Conservation (phyloP, 2,888 invertebrate genomes). For the Dicycla oo region DNA sequence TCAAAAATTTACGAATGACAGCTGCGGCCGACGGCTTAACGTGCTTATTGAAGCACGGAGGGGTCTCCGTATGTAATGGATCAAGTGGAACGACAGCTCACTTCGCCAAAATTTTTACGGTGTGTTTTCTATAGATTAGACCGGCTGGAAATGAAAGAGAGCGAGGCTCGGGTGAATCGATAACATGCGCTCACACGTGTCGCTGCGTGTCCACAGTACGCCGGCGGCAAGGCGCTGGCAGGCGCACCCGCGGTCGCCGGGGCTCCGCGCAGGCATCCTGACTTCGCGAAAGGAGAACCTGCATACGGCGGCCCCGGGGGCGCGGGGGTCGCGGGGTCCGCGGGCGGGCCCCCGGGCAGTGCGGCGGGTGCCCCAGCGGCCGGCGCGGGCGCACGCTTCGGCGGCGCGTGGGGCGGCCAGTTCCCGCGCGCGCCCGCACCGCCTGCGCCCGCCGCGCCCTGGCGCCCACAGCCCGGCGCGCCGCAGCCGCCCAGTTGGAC, state of each 20-base stretch:
- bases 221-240: conserved; percentile 89
- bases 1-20: not conserved
- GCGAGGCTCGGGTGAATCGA: conserved; percentile 22
- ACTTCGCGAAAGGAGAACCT: conserved; percentile 73
- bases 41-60: not conserved
- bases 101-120: not conserved
- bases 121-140: not conserved
- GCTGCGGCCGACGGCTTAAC: not conserved
- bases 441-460: conserved; percentile 78
- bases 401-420: conserved; percentile 75
- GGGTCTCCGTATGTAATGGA: not conserved
- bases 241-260: conserved; percentile 90
- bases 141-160: conserved; percentile 7
- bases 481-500: conserved; percentile 81
- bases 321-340: conserved; percentile 57
- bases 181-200: conserved; percentile 31
- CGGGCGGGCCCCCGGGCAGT: conserved; percentile 62
- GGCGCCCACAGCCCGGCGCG: conserved; percentile 77
- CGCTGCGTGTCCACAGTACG: conserved; percentile 76
- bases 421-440: conserved; percentile 81
- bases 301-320: conserved; percentile 62
- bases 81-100: not conserved
- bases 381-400: conserved; percentile 68
- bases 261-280: conserved; percentile 78
- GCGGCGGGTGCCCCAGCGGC: conserved; percentile 63